These are phyloP conservation scores for Agrochola circellaris DNA, from an alignment of 2,888 invertebrate genomes.

Conservation along the genomic window DNA sequence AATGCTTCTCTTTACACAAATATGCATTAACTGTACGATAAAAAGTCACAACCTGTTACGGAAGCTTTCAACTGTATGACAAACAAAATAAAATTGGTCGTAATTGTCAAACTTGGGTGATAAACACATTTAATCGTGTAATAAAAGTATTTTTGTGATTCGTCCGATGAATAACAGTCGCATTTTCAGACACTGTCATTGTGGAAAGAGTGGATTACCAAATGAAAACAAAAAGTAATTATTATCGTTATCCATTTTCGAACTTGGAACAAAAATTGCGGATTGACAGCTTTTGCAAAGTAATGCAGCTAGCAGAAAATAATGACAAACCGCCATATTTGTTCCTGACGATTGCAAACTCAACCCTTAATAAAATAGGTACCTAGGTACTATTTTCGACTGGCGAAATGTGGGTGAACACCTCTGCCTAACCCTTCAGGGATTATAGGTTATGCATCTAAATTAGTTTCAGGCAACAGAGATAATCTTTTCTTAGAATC, in stretches of 20 bases:
- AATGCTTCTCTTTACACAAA: conserved; percentile 2
- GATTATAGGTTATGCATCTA: not conserved
- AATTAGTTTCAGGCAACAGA: not conserved
- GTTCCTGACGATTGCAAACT: not conserved
- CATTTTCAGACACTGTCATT: not conserved
- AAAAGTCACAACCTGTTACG: conserved; percentile 31
- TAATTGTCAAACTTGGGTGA: conserved; percentile 45
- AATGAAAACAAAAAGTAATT: conserved; percentile 2
- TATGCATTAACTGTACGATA: conserved; percentile 16
- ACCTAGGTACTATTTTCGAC: not conserved
- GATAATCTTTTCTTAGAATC: not conserved
- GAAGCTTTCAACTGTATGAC: conserved; percentile 16
- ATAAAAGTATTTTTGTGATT: conserved; percentile 43
- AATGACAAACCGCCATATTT: not conserved
- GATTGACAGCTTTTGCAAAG: not conserved
- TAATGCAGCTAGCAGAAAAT: not conserved
- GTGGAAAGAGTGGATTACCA: conserved; percentile 4
- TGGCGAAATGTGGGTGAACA: too few relatives aligned
- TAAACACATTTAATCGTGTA: conserved; percentile 38
- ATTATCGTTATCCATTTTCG: not conserved
- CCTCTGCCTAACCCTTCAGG: not conserved
- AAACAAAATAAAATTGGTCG: conserved; percentile 42
- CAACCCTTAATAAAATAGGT: not conserved
- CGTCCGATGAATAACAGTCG: conserved; percentile 21
- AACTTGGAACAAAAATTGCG: not conserved